Percentiles rank a stretch among this genome's conserved stretches.
phyloP scores from a whole-genome alignment of 2,797 vertebrate genomes.

The Myripristis jacobus region DNA sequence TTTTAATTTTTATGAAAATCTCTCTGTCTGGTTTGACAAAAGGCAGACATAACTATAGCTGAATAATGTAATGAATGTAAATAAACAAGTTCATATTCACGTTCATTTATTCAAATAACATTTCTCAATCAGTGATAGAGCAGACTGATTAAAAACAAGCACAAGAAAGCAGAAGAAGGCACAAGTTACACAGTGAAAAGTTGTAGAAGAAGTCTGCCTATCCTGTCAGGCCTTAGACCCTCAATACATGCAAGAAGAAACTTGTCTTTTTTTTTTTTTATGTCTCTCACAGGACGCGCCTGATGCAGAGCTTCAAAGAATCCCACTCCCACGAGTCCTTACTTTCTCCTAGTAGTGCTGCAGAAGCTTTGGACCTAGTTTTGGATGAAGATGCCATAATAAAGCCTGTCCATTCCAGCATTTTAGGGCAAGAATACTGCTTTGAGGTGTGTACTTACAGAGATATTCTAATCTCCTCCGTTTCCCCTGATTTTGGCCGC shows the following conservation, averaged over 20 bases:
- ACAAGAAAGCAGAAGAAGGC: too few relatives aligned
- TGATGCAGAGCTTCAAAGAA: conserved; percentile 98
- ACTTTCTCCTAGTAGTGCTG: conserved; percentile 94
- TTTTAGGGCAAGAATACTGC: conserved; percentile 96
- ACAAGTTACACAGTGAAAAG: too few relatives aligned
- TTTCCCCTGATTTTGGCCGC: neutral
- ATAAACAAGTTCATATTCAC: neutral
- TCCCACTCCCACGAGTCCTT: conserved; percentile 96
- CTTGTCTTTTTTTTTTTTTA: conserved; percentile 11
- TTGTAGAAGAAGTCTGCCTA: too few relatives aligned
- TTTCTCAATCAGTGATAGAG: too few relatives aligned
- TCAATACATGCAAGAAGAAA: too few relatives aligned
- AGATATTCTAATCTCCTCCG: conserved; percentile 11
- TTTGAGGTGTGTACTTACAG: conserved; percentile 86
- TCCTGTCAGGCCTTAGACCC: too few relatives aligned
- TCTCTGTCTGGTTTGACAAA: conserved; percentile 8
- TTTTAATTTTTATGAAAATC: conserved; percentile 31
- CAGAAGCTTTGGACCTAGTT: conserved; percentile 94
- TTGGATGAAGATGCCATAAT: conserved; percentile 96
- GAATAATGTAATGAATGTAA: conserved; percentile 30
- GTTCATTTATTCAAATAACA: too few relatives aligned
- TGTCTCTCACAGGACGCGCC: conserved; percentile 85
- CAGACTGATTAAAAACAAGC: too few relatives aligned
- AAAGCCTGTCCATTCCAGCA: conserved; percentile 96
- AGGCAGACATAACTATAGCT: conserved; percentile 16